These are phyloP conservation scores for Hoplias malabaricus DNA, from an alignment of 2,113 vertebrate genomes.

Conservation along the genomic window DNA sequence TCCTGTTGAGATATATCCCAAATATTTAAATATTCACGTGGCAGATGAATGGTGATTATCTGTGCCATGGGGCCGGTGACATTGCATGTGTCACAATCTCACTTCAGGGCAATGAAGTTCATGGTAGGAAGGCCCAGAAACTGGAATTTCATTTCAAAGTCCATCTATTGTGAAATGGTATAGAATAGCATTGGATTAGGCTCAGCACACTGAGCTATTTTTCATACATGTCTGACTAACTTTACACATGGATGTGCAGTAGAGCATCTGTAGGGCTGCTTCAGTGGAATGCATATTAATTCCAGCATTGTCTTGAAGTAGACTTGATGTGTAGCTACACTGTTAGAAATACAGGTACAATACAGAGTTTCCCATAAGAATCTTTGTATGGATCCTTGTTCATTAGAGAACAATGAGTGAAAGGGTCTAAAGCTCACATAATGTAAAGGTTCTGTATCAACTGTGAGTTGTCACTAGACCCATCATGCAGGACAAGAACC, in stretches of 20 bases:
- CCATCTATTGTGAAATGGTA: constrained; percentile 6
- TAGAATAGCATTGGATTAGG: constrained; percentile 14
- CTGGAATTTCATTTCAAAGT: constrained; percentile 52
- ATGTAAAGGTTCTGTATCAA: no score
- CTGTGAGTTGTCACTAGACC: no score
- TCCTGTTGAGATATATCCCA: constrained; percentile 51
- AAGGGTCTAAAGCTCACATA: no score
- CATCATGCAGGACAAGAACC: no score
- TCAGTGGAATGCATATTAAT: constrained; percentile 6
- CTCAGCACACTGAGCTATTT: constrained; percentile 27
- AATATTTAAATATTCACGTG: constrained; percentile 69
- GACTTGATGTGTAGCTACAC: constrained; percentile 44
- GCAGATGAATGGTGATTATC: constrained; percentile 67
- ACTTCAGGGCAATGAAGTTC: constrained; percentile 57
- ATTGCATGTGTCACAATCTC: constrained; percentile 60
- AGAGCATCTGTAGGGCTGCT: background rate
- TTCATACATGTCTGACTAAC: constrained; percentile 21
- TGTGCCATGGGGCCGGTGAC: constrained; percentile 68
- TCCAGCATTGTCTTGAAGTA: constrained; percentile 58
- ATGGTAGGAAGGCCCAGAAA: constrained; percentile 68
- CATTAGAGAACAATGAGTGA: no score
- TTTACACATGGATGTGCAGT: constrained; percentile 34
- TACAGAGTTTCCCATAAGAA: no score
- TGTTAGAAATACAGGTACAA: no score
- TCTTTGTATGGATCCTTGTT: no score